Conservation (phyloP, 2,113 vertebrate genomes). For the Aleadryas rufinucha region DNA sequence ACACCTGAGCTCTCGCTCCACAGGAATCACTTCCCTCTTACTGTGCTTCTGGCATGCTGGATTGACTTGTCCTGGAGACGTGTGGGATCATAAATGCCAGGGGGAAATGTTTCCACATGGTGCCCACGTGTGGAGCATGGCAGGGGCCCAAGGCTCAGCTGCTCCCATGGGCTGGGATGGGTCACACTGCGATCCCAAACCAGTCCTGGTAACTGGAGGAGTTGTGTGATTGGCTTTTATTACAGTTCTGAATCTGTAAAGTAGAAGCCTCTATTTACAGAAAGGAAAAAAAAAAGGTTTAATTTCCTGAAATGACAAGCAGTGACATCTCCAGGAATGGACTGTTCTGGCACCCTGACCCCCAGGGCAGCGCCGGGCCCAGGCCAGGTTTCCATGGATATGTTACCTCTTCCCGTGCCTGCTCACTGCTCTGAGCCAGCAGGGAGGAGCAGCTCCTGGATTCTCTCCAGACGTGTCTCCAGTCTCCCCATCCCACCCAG, state of each 20-base stretch:
- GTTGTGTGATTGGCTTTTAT: neutral
- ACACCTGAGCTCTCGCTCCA: neutral
- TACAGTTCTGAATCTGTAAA: neutral
- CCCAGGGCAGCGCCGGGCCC: neutral
- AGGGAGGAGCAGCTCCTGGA: neutral
- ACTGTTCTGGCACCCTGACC: conserved; percentile 13
- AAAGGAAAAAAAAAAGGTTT: neutral
- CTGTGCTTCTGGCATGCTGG: neutral
- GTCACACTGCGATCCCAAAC: neutral
- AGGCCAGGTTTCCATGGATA: conserved; percentile 34
- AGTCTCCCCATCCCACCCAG: neutral
- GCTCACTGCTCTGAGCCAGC: neutral
- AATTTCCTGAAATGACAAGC: conserved; percentile 16
- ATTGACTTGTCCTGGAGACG: neutral
- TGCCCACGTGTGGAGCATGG: neutral
- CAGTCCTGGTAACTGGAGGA: neutral
- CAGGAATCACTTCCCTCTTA: neutral
- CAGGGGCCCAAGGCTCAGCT: neutral
- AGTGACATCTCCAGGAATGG: neutral
- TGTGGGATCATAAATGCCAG: fast-evolving
- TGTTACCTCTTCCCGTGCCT: neutral
- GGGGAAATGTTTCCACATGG: neutral
- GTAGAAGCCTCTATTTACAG: neutral
- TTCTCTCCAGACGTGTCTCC: neutral
- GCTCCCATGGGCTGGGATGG: neutral